Percentiles rank a stretch among this genome's conserved stretches.
These are phyloP conservation scores for Hemicrepidius hirtus DNA, from an alignment of 2,888 invertebrate genomes.

Conservation along the genomic window DNA sequence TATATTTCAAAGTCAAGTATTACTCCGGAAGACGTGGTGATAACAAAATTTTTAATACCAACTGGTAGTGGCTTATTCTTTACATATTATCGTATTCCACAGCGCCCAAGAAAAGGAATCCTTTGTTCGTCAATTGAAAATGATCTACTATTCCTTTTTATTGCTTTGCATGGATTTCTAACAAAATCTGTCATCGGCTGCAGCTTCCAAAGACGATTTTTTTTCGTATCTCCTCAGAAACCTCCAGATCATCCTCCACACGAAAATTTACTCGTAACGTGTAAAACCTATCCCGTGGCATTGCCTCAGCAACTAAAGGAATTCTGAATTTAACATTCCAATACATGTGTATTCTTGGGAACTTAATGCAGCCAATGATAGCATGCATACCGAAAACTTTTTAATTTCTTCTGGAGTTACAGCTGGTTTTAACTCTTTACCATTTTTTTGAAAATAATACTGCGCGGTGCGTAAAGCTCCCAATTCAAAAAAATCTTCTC, in stretches of 20 bases:
- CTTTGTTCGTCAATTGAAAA: conserved; percentile 13
- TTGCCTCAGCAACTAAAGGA: not conserved
- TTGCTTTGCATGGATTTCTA: conserved; percentile 1
- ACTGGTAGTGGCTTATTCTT: not conserved
- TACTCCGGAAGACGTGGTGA: not conserved
- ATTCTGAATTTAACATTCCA: not conserved
- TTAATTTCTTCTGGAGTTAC: conserved; percentile 3
- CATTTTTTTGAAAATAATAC: not conserved
- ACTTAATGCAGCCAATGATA: not conserved
- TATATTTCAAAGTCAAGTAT: not conserved
- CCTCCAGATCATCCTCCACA: not conserved
- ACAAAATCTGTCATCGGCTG: conserved; percentile 9
- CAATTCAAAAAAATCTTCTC: not conserved
- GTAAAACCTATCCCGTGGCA: not conserved
- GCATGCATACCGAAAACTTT: not conserved
- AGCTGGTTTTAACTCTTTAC: not conserved
- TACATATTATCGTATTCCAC: conserved; percentile 6
- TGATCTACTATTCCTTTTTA: not conserved
- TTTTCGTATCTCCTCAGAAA: not conserved
- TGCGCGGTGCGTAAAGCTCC: no score
- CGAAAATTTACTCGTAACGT: not conserved
- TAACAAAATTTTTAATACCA: conserved; percentile 4
- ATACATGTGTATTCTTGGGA: not conserved
- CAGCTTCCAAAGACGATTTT: not conserved
- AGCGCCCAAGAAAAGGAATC: conserved; percentile 4